Evolutionary conservation across 2,888 invertebrate species (phyloP), one percentile per base, ranked within the genome.

Genomic region (Caenorhabditis virilis): DNA sequence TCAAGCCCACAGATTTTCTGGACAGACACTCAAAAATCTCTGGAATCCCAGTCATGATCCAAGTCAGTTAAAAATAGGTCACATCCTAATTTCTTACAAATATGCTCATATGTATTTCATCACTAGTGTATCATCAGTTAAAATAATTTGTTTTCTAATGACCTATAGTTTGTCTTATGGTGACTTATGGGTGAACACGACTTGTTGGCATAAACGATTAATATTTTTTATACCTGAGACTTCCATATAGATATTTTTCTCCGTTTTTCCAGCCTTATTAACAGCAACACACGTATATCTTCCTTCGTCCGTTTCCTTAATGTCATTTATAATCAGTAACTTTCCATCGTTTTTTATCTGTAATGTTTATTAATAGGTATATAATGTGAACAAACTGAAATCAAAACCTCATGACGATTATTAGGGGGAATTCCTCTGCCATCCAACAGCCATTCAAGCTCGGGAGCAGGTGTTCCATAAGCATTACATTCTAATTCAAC

Each of bases 231-330:
- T 35, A 80, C 80, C 77, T 13, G 70, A 72, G 18, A 82, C 72
- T 41, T 76, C 67, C n/a, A 82, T 36, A 64, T 80, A 82, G 5
- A 73, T 76, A 64, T 82, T 80, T 16, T 77, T 69, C 50, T 83
- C 82, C 5, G 78, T 74, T 15, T 77, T 74, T 6, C 86, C 86
- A 0, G 84, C 85, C 13, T 80, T 59, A 71, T 86, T 86, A 16
- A 75, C 74, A 0, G 85, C 86, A 36, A 82, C 56, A 72, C 86
- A 86, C 13, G 83, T 80, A 68, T 85, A 73, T 20, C 82, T 74
- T 11, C 86, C 86, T 41, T 78, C 85, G 48, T 86, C 66, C 15
- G 22, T 49, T 33, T 57, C 33, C 13, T 56, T 48, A 15, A 74
- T 63, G 36, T 56, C 60, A 1, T 50, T 41, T 23, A 77, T 43